Evolutionary conservation across 92 coral and sea anemone genomes (phyloP), one percentile per base, ranked within the genome.

Genomic region (Anthopleura xanthogrammica): DNA sequence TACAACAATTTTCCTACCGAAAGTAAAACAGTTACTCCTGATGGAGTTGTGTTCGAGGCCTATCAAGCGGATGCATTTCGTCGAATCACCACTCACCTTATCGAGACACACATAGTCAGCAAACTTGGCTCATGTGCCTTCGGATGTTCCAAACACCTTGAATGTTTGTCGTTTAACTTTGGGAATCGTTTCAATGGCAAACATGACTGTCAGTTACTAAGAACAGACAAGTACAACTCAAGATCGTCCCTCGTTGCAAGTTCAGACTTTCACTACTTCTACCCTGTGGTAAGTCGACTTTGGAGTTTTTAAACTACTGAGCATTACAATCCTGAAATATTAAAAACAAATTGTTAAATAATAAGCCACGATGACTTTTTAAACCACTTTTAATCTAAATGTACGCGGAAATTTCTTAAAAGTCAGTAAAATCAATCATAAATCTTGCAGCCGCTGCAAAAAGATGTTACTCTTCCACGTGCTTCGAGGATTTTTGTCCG

Each of bases 211-310:
- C 65, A 78, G 41, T 19, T 78, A 52, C 40, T 78, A 7, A 78
- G 82, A 78, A 78, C 82, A 58, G 82, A 78, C 41, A 78, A 78
- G 46, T 78, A 78, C 66, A 78, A 78, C 52, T n/a, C 74, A 52
- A 11, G 57, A 20, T 79, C 83, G 5, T 29, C 75, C 16, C 22
- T 24, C 62, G 16, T 24, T 19, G 12, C 64, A 17, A 58, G 23
- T 8, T 2, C 50, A 46, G 50, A 46, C 50, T 46, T 46, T 9
- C 50, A 46, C 50, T 46, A 46, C 9, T 46, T 46, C 50, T 46
- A 46, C 50, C 50, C 50, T 6, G 50, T 46, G 50, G 50, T 46
- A 46, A 46, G 50, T 8, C 20, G 16, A 64, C 22, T 58, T 78
- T 52, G 5, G 36, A 79, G 40, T 56, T 43, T 58, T 79, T 20